Evolutionary conservation across 2,797 vertebrate species (phyloP), one percentile per base, ranked within the genome.

Genomic region (Halcyon chelicuti): DNA sequence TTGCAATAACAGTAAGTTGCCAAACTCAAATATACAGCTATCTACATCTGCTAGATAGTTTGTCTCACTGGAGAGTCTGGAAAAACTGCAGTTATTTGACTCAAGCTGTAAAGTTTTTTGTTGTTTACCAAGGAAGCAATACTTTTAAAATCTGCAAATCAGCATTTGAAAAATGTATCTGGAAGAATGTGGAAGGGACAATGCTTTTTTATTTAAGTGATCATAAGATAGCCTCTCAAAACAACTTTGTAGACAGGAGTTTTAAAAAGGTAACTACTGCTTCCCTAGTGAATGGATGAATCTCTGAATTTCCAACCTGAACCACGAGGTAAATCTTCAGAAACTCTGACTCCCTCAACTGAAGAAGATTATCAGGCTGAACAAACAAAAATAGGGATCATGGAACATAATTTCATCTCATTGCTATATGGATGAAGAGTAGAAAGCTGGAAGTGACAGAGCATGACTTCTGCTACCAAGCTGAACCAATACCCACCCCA

Each of bases 21-120:
- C 87, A 91, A 93, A 83, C 40, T 90, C 71, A 89, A 84, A 83
- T 11, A 78, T 33, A 91, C 28, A 97, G 61, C 73, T 80, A 91
- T 51, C 61, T 91, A 86, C 76, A 95, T 94, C 88, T 93, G 78
- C 55, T 81, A 90, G 20, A 90, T 61, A 79, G 79, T 83, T 90
- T 89, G 71, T 93, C 91, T 67, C 88, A 71, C 29, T 68, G 71
- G 55, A 63, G 28, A 82, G 51, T 40, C 18, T 90, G 60, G 55
- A 95, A 94, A 70, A 74, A 86, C 12, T 73, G 67, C 72, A 84
- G 47, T 92, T 37, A 89, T 65, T 83, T 84, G 62, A 76, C 57
- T 17, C 49, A 89, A 94, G 86, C 51, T 14, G 12, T 66, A n/a
- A 62, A 73, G 46, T 29, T 86, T 88, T 68, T 78, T 87, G 31